phyloP scores from a whole-genome alignment of 2,797 vertebrate genomes.

The Threskiornis aethiopicus region DNA sequence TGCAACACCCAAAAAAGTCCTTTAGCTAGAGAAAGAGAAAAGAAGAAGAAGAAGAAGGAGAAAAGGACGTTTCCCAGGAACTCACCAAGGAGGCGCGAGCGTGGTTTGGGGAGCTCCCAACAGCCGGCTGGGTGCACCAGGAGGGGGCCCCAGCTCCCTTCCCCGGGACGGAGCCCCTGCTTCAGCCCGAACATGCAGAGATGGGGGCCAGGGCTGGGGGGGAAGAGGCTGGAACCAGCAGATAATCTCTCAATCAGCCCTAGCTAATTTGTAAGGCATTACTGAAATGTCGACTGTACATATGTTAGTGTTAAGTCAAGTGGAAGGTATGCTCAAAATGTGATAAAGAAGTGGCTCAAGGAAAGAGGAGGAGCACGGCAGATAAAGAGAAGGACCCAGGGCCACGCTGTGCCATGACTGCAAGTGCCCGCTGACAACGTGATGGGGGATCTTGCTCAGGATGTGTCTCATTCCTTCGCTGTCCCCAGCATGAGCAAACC shows the following conservation, averaged over 20 bases:
- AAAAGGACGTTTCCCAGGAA: neutral
- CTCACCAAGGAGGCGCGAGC: neutral
- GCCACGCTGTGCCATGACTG: neutral
- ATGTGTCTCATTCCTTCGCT: neutral
- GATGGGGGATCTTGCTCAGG: neutral
- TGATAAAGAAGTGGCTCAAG: conserved; percentile 33
- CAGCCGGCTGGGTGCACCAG: neutral
- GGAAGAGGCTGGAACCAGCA: neutral
- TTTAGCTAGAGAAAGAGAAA: neutral
- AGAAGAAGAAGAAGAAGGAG: neutral
- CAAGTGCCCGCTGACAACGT: neutral
- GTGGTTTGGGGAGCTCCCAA: neutral
- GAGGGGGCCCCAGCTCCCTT: neutral
- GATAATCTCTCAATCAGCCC: conserved; percentile 3
- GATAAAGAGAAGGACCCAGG: neutral
- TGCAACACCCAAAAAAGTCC: neutral
- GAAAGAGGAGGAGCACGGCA: neutral
- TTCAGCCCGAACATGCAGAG: accelerated
- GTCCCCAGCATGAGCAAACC: neutral
- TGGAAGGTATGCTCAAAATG: conserved; percentile 55
- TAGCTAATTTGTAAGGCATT: conserved; percentile 48
- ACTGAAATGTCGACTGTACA: neutral
- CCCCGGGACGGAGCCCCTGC: neutral
- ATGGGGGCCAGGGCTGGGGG: neutral
- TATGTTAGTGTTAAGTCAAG: conserved; percentile 48